Percentiles rank a stretch among this genome's conserved stretches.
phyloP scores from a whole-genome alignment of 23 tunicate genomes.

The Clavelina lepadiformis region DNA sequence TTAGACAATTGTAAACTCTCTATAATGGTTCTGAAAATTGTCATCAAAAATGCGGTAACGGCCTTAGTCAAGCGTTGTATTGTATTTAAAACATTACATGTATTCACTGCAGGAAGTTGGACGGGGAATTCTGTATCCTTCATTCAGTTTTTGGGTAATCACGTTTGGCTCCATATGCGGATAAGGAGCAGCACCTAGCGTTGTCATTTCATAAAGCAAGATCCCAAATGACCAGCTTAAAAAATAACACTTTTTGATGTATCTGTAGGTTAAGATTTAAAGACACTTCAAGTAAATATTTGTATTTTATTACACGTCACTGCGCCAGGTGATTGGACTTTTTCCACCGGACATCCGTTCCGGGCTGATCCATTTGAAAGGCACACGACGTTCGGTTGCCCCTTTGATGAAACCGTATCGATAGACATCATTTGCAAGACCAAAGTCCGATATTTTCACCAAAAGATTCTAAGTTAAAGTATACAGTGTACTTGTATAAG shows the following conservation, averaged over 20 bases:
- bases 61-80: neutral
- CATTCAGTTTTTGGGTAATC: constrained; percentile 27
- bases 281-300: neutral
- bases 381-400: constrained; percentile 64
- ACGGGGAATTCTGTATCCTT: constrained; percentile 60
- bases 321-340: constrained; percentile 69
- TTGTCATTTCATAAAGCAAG: constrained; percentile 82
- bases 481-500: no score
- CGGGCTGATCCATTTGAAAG: constrained; percentile 83
- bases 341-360: constrained; percentile 69
- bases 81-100: constrained; percentile 29
- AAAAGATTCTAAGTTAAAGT: constrained; percentile 24
- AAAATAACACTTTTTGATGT: constrained; percentile 1
- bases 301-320: constrained; percentile 54
- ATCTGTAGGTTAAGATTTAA: neutral
- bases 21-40: no score
- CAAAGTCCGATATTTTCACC: constrained; percentile 78
- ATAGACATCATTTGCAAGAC: constrained; percentile 80
- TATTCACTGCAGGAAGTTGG: constrained; percentile 70
- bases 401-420: constrained; percentile 67
- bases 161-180: constrained; percentile 47
- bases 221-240: constrained; percentile 94
- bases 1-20: neutral
- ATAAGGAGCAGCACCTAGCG: constrained; percentile 85
- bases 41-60: no score